phyloP scores from a whole-genome alignment of 2,888 invertebrate genomes.

The Doris montereyensis region DNA sequence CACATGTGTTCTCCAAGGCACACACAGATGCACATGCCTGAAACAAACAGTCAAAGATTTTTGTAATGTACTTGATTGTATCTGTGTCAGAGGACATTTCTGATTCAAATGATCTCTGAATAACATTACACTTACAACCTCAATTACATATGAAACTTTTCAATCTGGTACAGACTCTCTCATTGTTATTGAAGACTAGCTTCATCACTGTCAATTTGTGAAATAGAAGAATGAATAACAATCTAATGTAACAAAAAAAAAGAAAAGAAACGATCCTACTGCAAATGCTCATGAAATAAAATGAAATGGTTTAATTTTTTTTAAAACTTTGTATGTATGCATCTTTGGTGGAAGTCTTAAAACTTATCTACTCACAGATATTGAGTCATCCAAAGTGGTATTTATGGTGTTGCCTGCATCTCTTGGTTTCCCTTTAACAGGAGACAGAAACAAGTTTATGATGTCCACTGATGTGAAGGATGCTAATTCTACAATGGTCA shows the following conservation, averaged over 20 bases:
- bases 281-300: no score
- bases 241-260: conserved; percentile 15
- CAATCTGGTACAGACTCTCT: no score
- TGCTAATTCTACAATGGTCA: conserved; percentile 48
- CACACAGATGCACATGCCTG: conserved; percentile 66
- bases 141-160: no score
- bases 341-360: no score
- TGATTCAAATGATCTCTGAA: neutral
- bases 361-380: no score
- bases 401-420: conserved; percentile 39
- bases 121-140: no score
- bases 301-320: no score
- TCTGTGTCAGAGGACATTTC: neutral
- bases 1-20: conserved; percentile 55
- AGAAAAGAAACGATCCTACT: neutral
- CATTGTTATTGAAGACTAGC: no score
- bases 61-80: neutral
- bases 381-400: no score
- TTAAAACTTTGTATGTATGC: no score
- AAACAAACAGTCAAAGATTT: conserved; percentile 36
- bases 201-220: no score
- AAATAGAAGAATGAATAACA: no score
- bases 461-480: conserved; percentile 46
- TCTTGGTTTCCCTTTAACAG: conserved; percentile 43
- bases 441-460: conserved; percentile 51